Evolutionary conservation across 2,797 vertebrate genomes (phyloP).

Genomic region (Clarias pachynema): DNA sequence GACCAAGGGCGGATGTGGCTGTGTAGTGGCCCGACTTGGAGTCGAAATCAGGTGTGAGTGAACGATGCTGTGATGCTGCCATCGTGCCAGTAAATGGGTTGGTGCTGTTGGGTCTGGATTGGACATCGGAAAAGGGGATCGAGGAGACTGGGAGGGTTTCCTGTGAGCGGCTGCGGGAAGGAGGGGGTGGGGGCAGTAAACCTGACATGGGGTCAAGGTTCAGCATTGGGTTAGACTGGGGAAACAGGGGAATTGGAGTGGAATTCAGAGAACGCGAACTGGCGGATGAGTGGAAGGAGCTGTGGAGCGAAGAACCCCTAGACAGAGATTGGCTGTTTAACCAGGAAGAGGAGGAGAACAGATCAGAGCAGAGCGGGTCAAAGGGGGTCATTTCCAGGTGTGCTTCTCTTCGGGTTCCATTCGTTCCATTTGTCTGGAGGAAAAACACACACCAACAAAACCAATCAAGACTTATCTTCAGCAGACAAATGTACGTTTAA

Average conservation of each 20-base stretch:
- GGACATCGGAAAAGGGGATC: conserved; percentile 77
- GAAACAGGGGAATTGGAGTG: conserved; percentile 69
- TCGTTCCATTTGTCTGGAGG: conserved; percentile 74
- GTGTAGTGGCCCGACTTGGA: conserved; percentile 62
- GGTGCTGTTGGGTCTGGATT: conserved; percentile 67
- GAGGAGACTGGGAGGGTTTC: conserved; percentile 76
- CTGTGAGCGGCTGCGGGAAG: conserved; percentile 80
- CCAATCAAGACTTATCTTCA: background rate
- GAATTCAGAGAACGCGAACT: conserved; percentile 70
- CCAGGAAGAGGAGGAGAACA: conserved; percentile 75
- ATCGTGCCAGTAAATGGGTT: conserved; percentile 76
- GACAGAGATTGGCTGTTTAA: conserved; percentile 79
- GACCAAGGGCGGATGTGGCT: conserved; percentile 56
- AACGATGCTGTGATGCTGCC: conserved; percentile 71
- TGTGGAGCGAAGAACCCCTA: conserved; percentile 65
- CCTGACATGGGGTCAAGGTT: conserved; percentile 67
- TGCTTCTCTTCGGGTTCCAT: conserved; percentile 78
- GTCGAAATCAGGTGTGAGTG: conserved; percentile 68
- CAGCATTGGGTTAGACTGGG: conserved; percentile 64
- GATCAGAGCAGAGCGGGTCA: conserved; percentile 78
- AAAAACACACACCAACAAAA: conserved; percentile 37
- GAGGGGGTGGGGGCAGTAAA: conserved; percentile 75
- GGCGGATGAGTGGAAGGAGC: conserved; percentile 62
- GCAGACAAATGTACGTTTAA: background rate
- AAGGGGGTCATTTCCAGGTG: conserved; percentile 84